These are phyloP conservation scores for Andrena trimmerana DNA, from an alignment of 2,888 invertebrate species.

Conservation along the genomic window DNA sequence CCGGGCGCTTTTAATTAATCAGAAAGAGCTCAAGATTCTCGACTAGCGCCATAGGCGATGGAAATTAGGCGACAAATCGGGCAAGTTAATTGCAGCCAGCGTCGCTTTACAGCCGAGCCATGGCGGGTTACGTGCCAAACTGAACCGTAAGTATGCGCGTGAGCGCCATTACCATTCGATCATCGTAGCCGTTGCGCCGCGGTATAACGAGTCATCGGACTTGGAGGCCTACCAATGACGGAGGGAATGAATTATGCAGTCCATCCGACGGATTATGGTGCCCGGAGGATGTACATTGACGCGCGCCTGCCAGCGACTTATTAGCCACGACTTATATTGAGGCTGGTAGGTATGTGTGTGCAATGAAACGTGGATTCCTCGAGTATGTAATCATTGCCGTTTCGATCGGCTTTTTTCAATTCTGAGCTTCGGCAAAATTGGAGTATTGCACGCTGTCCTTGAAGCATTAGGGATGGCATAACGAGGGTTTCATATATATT, in stretches of 20 bases:
- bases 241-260: conserved; percentile 75
- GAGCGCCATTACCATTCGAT: conserved; percentile 70
- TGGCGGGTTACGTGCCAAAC: conserved; percentile 65
- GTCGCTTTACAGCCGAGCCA: conserved; percentile 31
- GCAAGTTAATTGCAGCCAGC: conserved; percentile 59
- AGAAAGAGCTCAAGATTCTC: conserved; percentile 24
- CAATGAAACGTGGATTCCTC: conserved; percentile 44
- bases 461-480: not conserved
- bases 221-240: conserved; percentile 70
- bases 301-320: conserved; percentile 65
- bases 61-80: conserved; percentile 59
- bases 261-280: conserved; percentile 71
- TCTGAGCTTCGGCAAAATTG: not conserved
- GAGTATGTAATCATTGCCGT: conserved; percentile 14
- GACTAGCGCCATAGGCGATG: conserved; percentile 32
- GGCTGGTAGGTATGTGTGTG: conserved; percentile 52
- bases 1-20: conserved; percentile 35
- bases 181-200: conserved; percentile 59
- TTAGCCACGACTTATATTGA: conserved; percentile 60
- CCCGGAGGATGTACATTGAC: conserved; percentile 69
- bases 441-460: not conserved
- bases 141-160: conserved; percentile 61
- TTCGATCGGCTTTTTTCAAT: conserved; percentile 17
- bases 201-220: conserved; percentile 71
- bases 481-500: not conserved